phyloP scores from a whole-genome alignment of 2,888 invertebrate species.

The Prosapia bicincta region DNA sequence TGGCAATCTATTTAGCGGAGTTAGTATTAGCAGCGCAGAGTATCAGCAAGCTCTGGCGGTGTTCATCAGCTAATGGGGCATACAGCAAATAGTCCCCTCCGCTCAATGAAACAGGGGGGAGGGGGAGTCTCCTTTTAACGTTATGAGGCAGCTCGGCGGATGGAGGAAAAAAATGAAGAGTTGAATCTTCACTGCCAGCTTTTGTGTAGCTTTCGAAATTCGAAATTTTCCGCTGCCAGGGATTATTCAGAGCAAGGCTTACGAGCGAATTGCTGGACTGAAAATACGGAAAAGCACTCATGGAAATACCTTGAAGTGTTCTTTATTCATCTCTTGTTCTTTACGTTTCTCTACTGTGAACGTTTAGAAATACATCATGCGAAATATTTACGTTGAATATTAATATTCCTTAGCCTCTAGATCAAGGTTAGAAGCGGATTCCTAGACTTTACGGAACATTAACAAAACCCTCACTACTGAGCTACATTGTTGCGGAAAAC shows the following conservation, averaged over 20 bases:
- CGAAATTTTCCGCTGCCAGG: background rate
- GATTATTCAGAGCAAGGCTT: background rate
- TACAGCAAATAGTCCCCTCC: conserved; percentile 9
- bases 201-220: background rate
- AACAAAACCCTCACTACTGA: too few species aligned
- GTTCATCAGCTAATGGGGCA: conserved; percentile 23
- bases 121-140: background rate
- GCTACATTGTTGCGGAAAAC: too few species aligned
- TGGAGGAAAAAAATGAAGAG: conserved; percentile 11
- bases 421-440: too few species aligned
- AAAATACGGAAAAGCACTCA: background rate
- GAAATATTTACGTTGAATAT: background rate
- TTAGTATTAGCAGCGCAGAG: background rate
- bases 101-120: background rate
- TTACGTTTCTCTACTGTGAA: background rate
- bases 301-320: background rate
- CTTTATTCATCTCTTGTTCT: background rate
- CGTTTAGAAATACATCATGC: background rate
- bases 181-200: conserved; percentile 8
- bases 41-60: background rate
- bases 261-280: background rate
- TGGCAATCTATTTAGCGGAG: background rate
- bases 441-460: too few species aligned
- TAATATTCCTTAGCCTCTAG: background rate
- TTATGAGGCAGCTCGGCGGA: conserved; percentile 12